Base-by-base conservation (phyloP, 2,888 invertebrate species). In the Meteorus cinctellus region DNA sequence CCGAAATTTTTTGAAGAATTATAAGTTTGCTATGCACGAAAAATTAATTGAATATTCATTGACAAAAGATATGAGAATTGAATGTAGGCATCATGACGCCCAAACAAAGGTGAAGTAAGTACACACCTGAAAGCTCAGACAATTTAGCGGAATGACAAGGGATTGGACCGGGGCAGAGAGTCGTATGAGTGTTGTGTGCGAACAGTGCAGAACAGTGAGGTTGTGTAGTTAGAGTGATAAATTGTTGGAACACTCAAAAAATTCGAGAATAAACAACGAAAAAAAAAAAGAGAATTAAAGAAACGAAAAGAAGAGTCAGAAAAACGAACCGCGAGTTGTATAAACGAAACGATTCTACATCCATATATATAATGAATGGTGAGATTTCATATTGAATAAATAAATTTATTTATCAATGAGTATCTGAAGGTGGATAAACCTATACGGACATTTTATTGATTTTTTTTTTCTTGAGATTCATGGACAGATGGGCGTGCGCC, bases 111-210 rank as follows among this genome's bases (percentile, higher is more conserved):
- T 27, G 14, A 0, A 3, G 10, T 68, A 34, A 1, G 2, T 67
- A 59, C 76, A 72, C 16, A 31, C 72, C 72, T 76, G 76, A 27
- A 27, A 16, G 34, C 36, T 34, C 1, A 19, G 10, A 34, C 48
- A 74, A 74, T 19, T 48, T 10, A 4, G 41, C 36, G 65, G 81
- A 81, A 84, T 79, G 81, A 77, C 71, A 77, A 34, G 29, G 84
- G 82, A 85, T 84, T 82, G 81, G 74, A 76, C 72, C 55, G 36
- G 27, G 19, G 72, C 76, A 77, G 76, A 78, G 85, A 84, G 86
- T 87, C 85, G 84, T 79, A 82, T 81, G 82, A 84, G 86, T 86
- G 87, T 86, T 86, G 86, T 86, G 81, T 78, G 80, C 72, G 83
- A 83, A 19, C 55, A 84, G 41, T 41, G 41, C 41, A 41, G 41